phyloP scores from a whole-genome alignment of 2,888 invertebrate genomes.

The Metellina segmentata region DNA sequence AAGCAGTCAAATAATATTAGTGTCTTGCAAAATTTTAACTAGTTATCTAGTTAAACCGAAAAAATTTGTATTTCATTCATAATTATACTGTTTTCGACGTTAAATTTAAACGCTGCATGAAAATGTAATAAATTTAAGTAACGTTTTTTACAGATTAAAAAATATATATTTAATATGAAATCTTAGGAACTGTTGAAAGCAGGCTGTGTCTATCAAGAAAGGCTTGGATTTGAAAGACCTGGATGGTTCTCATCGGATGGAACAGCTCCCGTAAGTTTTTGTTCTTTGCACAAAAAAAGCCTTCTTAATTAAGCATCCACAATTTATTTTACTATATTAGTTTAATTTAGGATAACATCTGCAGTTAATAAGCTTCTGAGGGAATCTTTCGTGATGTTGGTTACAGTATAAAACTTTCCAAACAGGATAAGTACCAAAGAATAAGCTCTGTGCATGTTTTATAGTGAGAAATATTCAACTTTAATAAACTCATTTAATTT shows the following conservation, averaged over 20 bases:
- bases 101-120: too few relatives aligned
- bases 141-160: background rate
- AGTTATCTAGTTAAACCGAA: too few relatives aligned
- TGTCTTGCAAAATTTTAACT: too few relatives aligned
- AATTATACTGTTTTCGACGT: too few relatives aligned
- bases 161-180: background rate
- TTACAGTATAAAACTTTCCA: background rate
- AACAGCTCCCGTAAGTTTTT: slow-evolving; percentile 83
- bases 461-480: too few relatives aligned
- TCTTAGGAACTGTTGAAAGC: slow-evolving; percentile 85
- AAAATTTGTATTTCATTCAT: too few relatives aligned
- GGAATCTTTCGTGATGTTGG: background rate
- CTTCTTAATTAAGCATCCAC: background rate
- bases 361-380: background rate
- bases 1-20: too few relatives aligned
- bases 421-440: too few relatives aligned
- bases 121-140: background rate
- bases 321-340: background rate
- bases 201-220: slow-evolving; percentile 93
- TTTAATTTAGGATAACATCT: background rate
- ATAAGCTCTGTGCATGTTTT: too few relatives aligned
- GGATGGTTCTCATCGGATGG: slow-evolving; percentile 86
- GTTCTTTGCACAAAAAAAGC: background rate
- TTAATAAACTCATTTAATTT: too few relatives aligned
- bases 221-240: slow-evolving; percentile 93